Conservation (phyloP, 2,113 vertebrate genomes). For the Girardinichthys multiradiatus region DNA sequence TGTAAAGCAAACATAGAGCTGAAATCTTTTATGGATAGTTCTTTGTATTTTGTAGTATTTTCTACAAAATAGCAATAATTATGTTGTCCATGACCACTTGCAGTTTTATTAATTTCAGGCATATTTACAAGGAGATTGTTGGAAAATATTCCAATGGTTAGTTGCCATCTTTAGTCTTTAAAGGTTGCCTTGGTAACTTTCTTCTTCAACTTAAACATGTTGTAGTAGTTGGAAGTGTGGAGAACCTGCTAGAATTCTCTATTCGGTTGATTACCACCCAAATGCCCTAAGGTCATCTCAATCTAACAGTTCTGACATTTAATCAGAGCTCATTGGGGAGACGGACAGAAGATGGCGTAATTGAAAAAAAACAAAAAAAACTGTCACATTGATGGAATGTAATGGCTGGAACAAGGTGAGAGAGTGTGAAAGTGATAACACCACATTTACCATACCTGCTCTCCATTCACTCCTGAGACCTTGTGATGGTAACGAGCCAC, state of each 20-base stretch:
- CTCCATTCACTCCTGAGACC: too few species aligned
- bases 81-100: too few species aligned
- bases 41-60: too few species aligned
- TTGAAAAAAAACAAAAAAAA: too few species aligned
- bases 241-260: not conserved
- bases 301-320: not conserved
- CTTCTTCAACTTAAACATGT: not conserved
- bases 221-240: not conserved
- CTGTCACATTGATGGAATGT: too few species aligned
- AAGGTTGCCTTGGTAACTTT: not conserved
- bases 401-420: too few species aligned
- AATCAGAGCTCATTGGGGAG: not conserved
- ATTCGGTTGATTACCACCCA: conserved; percentile 1
- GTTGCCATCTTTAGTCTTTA: too few species aligned
- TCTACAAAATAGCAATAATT: too few species aligned
- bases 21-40: too few species aligned
- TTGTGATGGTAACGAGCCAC: too few species aligned
- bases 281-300: conserved; percentile 7
- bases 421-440: too few species aligned
- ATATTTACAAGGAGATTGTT: not conserved
- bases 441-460: too few species aligned
- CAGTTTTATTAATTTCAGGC: not conserved
- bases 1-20: not conserved
- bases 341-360: not conserved
- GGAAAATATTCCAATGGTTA: not conserved